Evolutionary conservation across 2,888 invertebrate species (phyloP).

Genomic region (Eilema caniola): DNA sequence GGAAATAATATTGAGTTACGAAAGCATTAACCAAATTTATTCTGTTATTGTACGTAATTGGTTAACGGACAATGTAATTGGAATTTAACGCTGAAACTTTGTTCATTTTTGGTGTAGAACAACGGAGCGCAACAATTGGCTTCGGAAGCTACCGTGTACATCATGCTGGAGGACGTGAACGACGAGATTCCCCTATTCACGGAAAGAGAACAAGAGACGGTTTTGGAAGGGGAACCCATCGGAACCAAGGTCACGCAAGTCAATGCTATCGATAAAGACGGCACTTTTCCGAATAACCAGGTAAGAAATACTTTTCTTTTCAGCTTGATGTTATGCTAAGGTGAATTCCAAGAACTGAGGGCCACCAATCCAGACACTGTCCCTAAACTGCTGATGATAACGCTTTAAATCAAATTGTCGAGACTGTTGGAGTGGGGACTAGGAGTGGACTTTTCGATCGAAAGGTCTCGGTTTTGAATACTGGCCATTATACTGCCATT

Average conservation of each 20-base stretch:
- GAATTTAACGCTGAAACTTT: constrained; percentile 28
- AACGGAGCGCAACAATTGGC: constrained; percentile 98
- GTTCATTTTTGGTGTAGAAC: constrained; percentile 88
- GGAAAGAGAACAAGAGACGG: constrained; percentile 97
- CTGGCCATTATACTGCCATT: too few relatives aligned
- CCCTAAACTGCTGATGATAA: too few relatives aligned
- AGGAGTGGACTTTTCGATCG: too few relatives aligned
- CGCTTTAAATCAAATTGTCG: too few relatives aligned
- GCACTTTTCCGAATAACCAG: constrained; percentile 97
- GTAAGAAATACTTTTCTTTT: constrained; percentile 77
- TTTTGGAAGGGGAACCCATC: constrained; percentile 97
- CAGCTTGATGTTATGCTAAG: too few relatives aligned
- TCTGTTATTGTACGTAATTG: constrained; percentile 26
- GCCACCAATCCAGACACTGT: too few relatives aligned
- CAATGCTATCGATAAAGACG: constrained; percentile 98
- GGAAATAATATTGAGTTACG: constrained; percentile 22
- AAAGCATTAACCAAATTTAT: constrained; percentile 31
- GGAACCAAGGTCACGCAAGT: constrained; percentile 98
- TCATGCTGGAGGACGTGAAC: constrained; percentile 98
- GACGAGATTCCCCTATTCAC: constrained; percentile 98
- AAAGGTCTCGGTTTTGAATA: too few relatives aligned
- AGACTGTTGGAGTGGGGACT: too few relatives aligned
- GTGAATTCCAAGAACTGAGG: too few relatives aligned
- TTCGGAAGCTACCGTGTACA: constrained; percentile 97
- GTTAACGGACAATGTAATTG: constrained; percentile 25